Percentiles rank a stretch among this genome's conserved stretches.
These are phyloP conservation scores for Silurus glanis DNA, from an alignment of 2,113 vertebrate species.

Conservation along the genomic window DNA sequence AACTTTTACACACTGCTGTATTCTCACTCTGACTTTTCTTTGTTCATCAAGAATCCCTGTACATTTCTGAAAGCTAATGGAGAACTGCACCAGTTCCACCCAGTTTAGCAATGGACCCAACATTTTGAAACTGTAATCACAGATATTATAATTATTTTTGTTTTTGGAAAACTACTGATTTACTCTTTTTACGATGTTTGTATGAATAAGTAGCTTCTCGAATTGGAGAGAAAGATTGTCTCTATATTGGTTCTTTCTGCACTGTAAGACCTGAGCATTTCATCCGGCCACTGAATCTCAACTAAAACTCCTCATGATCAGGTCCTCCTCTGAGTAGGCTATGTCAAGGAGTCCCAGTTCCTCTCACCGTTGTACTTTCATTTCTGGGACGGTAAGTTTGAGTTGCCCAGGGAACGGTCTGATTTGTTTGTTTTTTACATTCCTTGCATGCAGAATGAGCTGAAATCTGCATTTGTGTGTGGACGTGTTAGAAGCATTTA, in stretches of 20 bases:
- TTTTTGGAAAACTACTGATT: background rate
- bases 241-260: background rate
- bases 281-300: background rate
- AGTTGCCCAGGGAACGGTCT: background rate
- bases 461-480: constrained; percentile 13
- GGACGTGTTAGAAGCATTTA: constrained; percentile 18
- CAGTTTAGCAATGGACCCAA: background rate
- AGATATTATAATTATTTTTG: background rate
- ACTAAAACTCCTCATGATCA: background rate
- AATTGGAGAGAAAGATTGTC: background rate
- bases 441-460: constrained; percentile 13
- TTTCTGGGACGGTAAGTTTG: background rate
- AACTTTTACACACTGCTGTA: background rate
- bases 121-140: background rate
- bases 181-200: background rate
- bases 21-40: background rate
- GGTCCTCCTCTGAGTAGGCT: background rate
- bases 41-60: background rate
- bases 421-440: constrained; percentile 37
- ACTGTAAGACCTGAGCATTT: background rate
- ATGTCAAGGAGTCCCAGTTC: background rate
- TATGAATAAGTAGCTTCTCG: background rate
- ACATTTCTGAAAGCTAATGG: background rate
- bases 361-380: background rate
- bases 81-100: background rate